A percentile compares a stretch with the other conserved stretches of the same genome.
Conservation (phyloP, 1,140 invertebrate genomes). For the Aradophagus sp. region DNA sequence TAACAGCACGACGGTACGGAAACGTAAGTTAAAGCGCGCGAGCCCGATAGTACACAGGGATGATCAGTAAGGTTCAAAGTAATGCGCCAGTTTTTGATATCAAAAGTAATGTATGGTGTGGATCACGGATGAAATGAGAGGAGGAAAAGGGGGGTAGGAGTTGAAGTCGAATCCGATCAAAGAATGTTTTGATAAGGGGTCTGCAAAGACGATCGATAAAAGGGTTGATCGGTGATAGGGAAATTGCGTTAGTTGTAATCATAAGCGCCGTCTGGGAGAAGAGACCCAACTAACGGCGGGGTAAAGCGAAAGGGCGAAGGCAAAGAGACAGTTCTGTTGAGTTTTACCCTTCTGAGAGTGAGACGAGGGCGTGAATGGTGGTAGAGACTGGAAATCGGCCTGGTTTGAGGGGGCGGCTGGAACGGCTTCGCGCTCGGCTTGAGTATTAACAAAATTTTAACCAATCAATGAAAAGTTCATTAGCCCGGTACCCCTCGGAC, state of each 20-base stretch:
- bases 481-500: constrained; percentile 63
- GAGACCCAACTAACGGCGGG: constrained; percentile 66
- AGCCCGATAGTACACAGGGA: too few relatives aligned
- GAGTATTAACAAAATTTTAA: constrained; percentile 74
- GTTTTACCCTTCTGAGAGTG: constrained; percentile 70
- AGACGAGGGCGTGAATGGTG: constrained; percentile 64
- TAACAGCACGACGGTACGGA: too few relatives aligned
- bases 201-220: constrained; percentile 68
- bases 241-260: constrained; percentile 73
- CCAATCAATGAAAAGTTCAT: constrained; percentile 75
- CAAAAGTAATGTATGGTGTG: too few relatives aligned
- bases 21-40: too few relatives aligned
- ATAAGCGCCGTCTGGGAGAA: constrained; percentile 65
- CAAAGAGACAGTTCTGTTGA: constrained; percentile 55
- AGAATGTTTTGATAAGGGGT: constrained; percentile 71
- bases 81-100: too few relatives aligned
- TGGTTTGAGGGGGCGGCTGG: constrained; percentile 57
- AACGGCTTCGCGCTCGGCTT: constrained; percentile 58
- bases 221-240: constrained; percentile 73
- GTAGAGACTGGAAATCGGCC: constrained; percentile 61
- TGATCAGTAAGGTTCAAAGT: too few relatives aligned
- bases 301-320: constrained; percentile 43
- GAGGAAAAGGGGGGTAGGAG: too few relatives aligned
- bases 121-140: too few relatives aligned
- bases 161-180: constrained; percentile 46